Percentiles rank a stretch among this genome's conserved stretches.
Conservation (phyloP, 2,797 vertebrate species). For the Poecilia velifera region DNA sequence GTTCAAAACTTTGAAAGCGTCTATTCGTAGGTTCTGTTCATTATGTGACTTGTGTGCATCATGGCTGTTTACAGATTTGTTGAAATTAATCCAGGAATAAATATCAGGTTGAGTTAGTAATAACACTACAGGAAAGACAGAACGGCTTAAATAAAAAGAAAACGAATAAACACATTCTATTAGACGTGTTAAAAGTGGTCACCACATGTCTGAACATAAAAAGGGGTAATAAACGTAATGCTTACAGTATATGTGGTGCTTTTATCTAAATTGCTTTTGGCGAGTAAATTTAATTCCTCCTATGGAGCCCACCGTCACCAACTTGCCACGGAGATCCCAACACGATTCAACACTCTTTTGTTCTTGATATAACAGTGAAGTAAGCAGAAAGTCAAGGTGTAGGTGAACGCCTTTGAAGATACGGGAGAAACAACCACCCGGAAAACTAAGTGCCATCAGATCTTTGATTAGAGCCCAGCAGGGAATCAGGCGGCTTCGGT, state of each 20-base stretch:
- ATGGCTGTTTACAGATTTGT: neutral
- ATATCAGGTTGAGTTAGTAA: neutral
- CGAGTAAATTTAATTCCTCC: slow-evolving; percentile 4
- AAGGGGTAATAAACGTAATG: slow-evolving; percentile 12
- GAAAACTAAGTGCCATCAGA: slow-evolving; percentile 50
- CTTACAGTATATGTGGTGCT: slow-evolving; percentile 17
- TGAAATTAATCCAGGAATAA: neutral
- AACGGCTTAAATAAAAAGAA: neutral
- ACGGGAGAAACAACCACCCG: slow-evolving; percentile 34
- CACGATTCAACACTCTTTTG: neutral
- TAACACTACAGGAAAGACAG: neutral
- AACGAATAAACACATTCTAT: neutral
- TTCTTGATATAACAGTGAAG: neutral
- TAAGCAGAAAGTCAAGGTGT: neutral
- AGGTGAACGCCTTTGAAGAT: slow-evolving; percentile 7
- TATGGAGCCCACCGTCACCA: neutral
- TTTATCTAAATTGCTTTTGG: slow-evolving; percentile 21
- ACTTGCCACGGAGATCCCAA: slow-evolving; percentile 7
- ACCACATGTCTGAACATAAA: slow-evolving; percentile 9
- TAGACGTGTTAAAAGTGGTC: neutral
- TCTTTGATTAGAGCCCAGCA: slow-evolving; percentile 61
- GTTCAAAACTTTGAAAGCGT: neutral
- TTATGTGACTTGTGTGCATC: neutral
- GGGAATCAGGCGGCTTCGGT: slow-evolving; percentile 32
- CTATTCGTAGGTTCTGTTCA: neutral